phyloP scores from a whole-genome alignment of 2,797 vertebrate genomes.

The Hippoglossus hippoglossus region DNA sequence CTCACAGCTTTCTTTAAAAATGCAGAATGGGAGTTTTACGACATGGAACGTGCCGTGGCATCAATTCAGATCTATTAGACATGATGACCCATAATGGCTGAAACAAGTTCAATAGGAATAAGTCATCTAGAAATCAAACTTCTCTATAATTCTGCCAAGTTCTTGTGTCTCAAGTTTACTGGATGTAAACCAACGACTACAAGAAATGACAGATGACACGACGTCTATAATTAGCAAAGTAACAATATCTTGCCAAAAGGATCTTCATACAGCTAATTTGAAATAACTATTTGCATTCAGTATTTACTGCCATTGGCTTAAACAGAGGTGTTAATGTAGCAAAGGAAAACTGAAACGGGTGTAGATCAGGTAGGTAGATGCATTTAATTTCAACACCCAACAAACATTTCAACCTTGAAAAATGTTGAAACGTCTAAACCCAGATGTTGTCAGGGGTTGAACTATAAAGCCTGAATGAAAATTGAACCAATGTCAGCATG shows the following conservation, averaged over 20 bases:
- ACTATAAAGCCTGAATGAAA: no score
- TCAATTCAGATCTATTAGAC: constrained; percentile 58
- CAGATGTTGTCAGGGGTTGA: no score
- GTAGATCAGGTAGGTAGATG: no score
- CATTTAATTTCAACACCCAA: no score
- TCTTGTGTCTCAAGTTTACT: constrained; percentile 33
- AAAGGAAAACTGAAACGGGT: no score
- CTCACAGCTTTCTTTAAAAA: constrained; percentile 65
- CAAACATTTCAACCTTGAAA: no score
- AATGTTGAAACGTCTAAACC: no score
- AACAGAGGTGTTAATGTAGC: no score
- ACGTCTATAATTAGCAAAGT: constrained; percentile 10
- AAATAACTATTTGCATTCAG: constrained; percentile 9
- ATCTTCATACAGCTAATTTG: constrained; percentile 20
- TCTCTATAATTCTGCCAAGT: constrained; percentile 27
- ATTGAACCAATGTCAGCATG: no score
- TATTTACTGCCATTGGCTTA: neutral
- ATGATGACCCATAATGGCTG: constrained; percentile 51
- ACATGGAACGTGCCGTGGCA: constrained; percentile 50
- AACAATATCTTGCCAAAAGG: constrained; percentile 19
- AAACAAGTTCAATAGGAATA: constrained; percentile 49
- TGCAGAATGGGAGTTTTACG: constrained; percentile 54
- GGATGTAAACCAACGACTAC: constrained; percentile 23
- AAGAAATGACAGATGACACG: constrained; percentile 38
- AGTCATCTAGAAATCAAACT: constrained; percentile 29